phyloP scores from a whole-genome alignment of 2,888 invertebrate species.

The Dolichomitus sp. region DNA sequence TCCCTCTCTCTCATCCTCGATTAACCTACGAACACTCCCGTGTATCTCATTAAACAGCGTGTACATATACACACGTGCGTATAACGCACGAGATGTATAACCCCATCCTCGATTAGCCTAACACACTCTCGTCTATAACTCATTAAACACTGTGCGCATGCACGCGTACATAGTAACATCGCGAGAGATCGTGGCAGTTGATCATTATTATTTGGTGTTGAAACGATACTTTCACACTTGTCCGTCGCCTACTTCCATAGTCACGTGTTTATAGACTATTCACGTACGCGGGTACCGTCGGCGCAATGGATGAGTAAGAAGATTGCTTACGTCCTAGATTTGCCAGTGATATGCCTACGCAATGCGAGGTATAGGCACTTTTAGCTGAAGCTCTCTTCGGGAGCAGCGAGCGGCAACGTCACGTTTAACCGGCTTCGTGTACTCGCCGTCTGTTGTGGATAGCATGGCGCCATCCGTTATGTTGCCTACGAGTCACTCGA shows the following conservation, averaged over 20 bases:
- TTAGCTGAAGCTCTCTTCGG: neutral
- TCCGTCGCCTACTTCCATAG: slow-evolving; percentile 37
- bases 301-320: slow-evolving; percentile 54
- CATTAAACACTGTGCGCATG: neutral
- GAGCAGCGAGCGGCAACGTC: slow-evolving; percentile 8
- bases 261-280: slow-evolving; percentile 32
- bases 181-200: slow-evolving; percentile 21
- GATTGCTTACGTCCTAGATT: slow-evolving; percentile 64
- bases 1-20: slow-evolving; percentile 13
- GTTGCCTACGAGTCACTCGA: slow-evolving; percentile 5
- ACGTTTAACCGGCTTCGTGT: slow-evolving; percentile 18
- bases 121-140: slow-evolving; percentile 2
- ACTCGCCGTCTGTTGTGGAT: neutral
- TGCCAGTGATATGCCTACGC: slow-evolving; percentile 49
- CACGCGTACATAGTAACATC: neutral
- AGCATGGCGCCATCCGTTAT: slow-evolving; percentile 41
- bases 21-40: neutral
- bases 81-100: slow-evolving; percentile 14
- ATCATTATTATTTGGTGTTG: slow-evolving; percentile 50
- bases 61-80: neutral
- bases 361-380: neutral
- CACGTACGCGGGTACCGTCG: slow-evolving; percentile 13
- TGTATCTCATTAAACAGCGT: slow-evolving; percentile 5
- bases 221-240: slow-evolving; percentile 59
- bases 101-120: slow-evolving; percentile 3